These are phyloP conservation scores for Alviniconcha strummeri DNA, from an alignment of 2,888 invertebrate species.

Conservation along the genomic window DNA sequence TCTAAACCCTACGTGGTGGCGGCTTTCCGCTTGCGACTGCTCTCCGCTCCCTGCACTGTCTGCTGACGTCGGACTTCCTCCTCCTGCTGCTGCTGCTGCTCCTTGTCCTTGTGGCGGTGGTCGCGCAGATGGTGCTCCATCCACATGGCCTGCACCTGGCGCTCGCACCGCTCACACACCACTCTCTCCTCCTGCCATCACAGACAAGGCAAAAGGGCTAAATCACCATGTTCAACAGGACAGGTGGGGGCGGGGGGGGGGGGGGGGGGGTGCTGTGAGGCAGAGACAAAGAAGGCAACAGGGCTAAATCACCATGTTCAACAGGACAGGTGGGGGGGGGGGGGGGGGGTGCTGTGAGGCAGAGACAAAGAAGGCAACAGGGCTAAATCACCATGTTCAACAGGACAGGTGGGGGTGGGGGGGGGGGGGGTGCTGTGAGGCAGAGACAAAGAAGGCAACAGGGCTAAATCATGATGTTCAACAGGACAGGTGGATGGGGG, in stretches of 20 bases:
- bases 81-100: background rate
- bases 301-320: background rate
- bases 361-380: background rate
- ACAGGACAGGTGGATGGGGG: background rate
- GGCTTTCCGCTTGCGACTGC: constrained; percentile 15
- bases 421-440: background rate
- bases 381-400: background rate
- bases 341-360: too few species aligned
- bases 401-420: background rate
- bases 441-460: background rate
- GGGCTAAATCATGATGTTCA: background rate
- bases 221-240: background rate
- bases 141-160: constrained; percentile 39
- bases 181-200: constrained; percentile 27
- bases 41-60: background rate
- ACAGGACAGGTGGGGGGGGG: background rate
- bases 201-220: background rate
- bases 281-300: background rate
- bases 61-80: background rate
- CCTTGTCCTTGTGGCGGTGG: constrained; percentile 23
- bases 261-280: too few species aligned
- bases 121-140: constrained; percentile 26
- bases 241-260: too few species aligned
- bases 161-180: constrained; percentile 30
- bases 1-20: background rate